Evolutionary conservation across 1,140 invertebrate genomes (phyloP).

Genomic region (Neotoxoptera formosana): DNA sequence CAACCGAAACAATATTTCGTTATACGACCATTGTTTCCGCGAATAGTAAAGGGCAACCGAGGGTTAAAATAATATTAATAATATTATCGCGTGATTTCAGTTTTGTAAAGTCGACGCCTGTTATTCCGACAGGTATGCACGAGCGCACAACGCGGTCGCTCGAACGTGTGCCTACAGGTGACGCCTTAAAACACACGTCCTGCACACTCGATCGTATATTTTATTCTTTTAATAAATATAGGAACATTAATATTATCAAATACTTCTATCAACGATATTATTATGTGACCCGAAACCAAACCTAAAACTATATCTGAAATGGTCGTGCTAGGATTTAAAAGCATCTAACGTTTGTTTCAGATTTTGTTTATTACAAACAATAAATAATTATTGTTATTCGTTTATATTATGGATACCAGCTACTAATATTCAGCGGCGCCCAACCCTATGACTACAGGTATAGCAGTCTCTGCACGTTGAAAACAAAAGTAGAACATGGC

Average conservation of each 20-base stretch:
- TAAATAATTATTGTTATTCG: neutral
- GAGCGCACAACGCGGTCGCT: neutral
- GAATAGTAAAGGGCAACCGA: neutral
- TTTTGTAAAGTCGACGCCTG: neutral
- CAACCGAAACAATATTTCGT: too few relatives aligned
- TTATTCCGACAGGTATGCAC: slow-evolving; percentile 28
- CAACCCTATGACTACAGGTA: too few relatives aligned
- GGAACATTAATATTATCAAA: too few relatives aligned
- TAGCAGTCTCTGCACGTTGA: too few relatives aligned
- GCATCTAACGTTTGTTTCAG: too few relatives aligned
- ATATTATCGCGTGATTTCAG: neutral
- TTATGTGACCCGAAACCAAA: neutral
- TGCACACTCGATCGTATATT: neutral
- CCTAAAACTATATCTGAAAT: neutral
- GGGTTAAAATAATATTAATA: neutral
- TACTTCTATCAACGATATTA: too few relatives aligned
- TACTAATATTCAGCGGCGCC: too few relatives aligned
- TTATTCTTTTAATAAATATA: neutral
- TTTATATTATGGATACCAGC: neutral
- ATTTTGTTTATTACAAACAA: too few relatives aligned
- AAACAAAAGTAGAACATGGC: too few relatives aligned
- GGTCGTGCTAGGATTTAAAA: neutral
- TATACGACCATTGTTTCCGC: neutral
- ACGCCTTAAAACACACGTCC: neutral
- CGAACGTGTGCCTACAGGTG: slow-evolving; percentile 38